These are phyloP conservation scores for Villa cingulata DNA, from an alignment of 2,888 invertebrate species.

Conservation along the genomic window DNA sequence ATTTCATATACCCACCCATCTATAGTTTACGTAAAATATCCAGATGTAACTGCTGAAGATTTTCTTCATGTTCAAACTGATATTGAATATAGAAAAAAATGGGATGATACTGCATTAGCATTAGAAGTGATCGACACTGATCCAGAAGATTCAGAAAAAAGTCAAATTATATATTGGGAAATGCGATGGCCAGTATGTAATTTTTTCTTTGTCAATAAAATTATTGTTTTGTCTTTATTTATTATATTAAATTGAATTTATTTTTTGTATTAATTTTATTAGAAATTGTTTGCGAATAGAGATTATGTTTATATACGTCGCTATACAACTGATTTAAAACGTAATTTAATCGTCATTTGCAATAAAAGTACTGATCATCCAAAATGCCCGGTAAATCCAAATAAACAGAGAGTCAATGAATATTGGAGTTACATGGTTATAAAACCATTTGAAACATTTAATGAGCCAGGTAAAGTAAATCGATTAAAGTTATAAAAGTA, in stretches of 20 bases:
- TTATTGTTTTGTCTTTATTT: too few species aligned
- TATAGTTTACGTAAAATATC: constrained; percentile 65
- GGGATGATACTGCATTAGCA: constrained; percentile 66
- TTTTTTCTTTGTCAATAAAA: background rate
- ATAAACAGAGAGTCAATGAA: constrained; percentile 59
- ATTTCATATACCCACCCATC: too few species aligned
- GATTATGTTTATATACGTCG: constrained; percentile 75
- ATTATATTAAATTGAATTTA: too few species aligned
- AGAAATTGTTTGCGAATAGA: constrained; percentile 70
- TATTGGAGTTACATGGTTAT: constrained; percentile 84
- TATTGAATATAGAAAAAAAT: constrained; percentile 57
- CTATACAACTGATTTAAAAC: constrained; percentile 43
- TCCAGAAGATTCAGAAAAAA: constrained; percentile 42
- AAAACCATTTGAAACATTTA: constrained; percentile 40
- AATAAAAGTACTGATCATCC: constrained; percentile 60
- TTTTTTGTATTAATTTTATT: constrained; percentile 11
- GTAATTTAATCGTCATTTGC: constrained; percentile 47
- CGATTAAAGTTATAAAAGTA: background rate
- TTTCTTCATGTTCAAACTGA: constrained; percentile 74
- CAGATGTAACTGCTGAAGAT: constrained; percentile 63
- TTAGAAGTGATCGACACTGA: constrained; percentile 56
- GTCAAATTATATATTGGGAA: constrained; percentile 77
- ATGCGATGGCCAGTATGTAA: constrained; percentile 68
- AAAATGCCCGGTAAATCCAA: constrained; percentile 48
- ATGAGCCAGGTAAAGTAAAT: constrained; percentile 29